Evolutionary conservation across 2,888 invertebrate species (phyloP).

Genomic region (Cyclophora punctaria): DNA sequence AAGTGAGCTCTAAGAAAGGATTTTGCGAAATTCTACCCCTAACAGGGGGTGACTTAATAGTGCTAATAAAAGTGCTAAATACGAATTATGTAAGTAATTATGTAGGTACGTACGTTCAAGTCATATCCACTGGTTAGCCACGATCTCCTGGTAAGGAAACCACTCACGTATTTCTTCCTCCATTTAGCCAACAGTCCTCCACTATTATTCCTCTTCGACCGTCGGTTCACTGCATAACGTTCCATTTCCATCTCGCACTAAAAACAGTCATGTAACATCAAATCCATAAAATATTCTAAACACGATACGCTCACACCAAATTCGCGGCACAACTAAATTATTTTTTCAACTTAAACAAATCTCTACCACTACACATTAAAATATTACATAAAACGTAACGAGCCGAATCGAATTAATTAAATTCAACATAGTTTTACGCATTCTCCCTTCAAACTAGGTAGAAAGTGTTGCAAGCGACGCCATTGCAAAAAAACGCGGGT

Average conservation of each 20-base stretch:
- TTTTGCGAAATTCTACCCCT: too few species aligned
- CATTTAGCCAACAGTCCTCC: constrained; percentile 57
- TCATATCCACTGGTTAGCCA: constrained; percentile 62
- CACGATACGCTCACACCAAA: constrained; percentile 44
- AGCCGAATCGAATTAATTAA: constrained; percentile 40
- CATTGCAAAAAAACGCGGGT: constrained; percentile 24
- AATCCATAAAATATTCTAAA: constrained; percentile 26
- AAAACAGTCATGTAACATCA: constrained; percentile 23
- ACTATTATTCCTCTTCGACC: constrained; percentile 51
- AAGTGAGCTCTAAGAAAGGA: background rate
- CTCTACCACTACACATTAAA: constrained; percentile 40
- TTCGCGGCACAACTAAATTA: constrained; percentile 51
- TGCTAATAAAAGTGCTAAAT: too few species aligned
- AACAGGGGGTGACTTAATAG: too few species aligned
- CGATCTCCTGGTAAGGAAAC: constrained; percentile 43
- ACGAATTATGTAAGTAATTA: background rate
- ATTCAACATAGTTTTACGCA: constrained; percentile 5
- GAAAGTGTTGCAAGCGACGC: constrained; percentile 35
- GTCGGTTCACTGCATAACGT: constrained; percentile 54
- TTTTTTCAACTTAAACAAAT: constrained; percentile 40
- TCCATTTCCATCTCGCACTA: constrained; percentile 34
- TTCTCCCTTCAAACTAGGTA: constrained; percentile 25
- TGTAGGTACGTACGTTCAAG: constrained; percentile 53
- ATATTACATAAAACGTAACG: constrained; percentile 60
- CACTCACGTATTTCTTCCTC: constrained; percentile 50